Evolutionary conservation across 2,888 invertebrate species (phyloP), one percentile per base, ranked within the genome.

Genomic region (Platycheirus albimanus): DNA sequence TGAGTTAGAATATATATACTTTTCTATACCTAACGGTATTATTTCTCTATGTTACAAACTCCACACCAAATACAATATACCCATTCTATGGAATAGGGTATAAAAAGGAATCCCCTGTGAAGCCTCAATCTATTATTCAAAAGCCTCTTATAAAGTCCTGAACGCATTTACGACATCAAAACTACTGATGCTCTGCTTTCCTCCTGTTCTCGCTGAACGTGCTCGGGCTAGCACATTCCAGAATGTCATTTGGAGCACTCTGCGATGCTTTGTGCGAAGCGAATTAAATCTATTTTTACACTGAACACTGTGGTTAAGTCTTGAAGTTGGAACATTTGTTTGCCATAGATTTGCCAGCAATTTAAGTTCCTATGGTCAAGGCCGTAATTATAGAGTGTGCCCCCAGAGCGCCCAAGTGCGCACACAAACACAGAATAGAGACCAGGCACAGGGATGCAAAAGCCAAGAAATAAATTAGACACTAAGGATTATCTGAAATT

Each of bases 261-360:
- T 15, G 43, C 11, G 17, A 28, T 15, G 41, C 15, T 19, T 19
- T 11, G 8, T 1, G 36, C 49, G n/a, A 41, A 24, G 56, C 56
- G 70, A 71, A 81, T 77, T 81, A 77, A 81, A 67, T 81, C 76
- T 81, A 81, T 81, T 81, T 81, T 67, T 76, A 72, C n/a, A 15
- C 63, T 24, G 19, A 8, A n/a, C 33, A 33, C 36, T 30, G 17
- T 54, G 19, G 10, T 61, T 43, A 41, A 20, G 15, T 47, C 8
- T 47, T 6, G 3, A 20, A 52, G 52, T 56, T 70, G 56, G 51
- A 80, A 71, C 81, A 76, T 76, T 81, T 72, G 67, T 72, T 80
- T 72, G 81, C 76, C 81, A 76, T 66, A 81, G 49, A 64, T 74
- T 80, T 64, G 41, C 69, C 49, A n/a, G 33, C 28, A 58, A 54